A percentile compares a stretch with the other conserved stretches of the same genome.
Conservation (phyloP, 2,797 vertebrate genomes). For the Buphagus erythrorhynchus region DNA sequence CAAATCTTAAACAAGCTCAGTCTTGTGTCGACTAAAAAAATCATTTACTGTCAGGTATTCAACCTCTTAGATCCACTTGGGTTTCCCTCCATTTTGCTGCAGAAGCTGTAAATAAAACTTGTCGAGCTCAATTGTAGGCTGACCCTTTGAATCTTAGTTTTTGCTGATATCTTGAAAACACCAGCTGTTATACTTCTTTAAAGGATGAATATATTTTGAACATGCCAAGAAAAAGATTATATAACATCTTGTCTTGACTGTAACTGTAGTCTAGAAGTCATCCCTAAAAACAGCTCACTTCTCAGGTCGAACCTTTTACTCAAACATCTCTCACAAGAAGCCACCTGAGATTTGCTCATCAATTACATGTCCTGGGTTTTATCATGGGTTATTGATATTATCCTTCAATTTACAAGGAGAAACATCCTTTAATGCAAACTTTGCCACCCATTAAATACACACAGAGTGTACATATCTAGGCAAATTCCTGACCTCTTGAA, state of each 20-base stretch:
- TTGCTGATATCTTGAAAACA: slow-evolving; percentile 8
- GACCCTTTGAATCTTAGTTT: not conserved
- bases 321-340: not conserved
- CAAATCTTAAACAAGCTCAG: not conserved
- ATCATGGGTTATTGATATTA: not conserved
- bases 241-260: not conserved
- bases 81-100: not conserved
- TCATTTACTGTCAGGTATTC: not conserved
- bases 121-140: not conserved
- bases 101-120: not conserved
- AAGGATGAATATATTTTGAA: not conserved
- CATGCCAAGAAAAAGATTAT: not conserved
- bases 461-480: not conserved
- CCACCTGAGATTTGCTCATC: not conserved
- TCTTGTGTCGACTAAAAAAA: not conserved
- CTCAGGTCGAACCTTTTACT: not conserved
- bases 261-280: not conserved
- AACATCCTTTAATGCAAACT: not conserved
- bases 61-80: not conserved
- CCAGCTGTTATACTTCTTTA: slow-evolving; percentile 27
- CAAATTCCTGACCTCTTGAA: slow-evolving; percentile 29
- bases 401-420: not conserved
- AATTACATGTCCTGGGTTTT: not conserved
- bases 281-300: not conserved
- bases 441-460: not conserved